A percentile compares a stretch with the other conserved stretches of the same genome.
phyloP scores from a whole-genome alignment of 2,113 vertebrate genomes.

The Malurus elegans region DNA sequence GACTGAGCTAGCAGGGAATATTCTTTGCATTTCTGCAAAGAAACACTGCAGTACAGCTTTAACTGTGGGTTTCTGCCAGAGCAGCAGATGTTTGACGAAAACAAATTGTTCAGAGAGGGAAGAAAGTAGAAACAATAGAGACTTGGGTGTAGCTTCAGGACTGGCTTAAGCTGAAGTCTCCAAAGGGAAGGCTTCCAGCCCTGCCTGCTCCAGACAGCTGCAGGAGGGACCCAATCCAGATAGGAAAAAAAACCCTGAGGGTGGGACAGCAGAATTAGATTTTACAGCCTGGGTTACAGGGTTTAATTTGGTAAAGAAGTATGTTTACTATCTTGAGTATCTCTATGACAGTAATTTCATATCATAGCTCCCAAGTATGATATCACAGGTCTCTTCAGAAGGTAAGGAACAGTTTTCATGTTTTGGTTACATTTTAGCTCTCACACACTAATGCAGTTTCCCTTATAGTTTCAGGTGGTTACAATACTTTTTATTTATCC shows the following conservation, averaged over 20 bases:
- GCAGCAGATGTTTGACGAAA: slow-evolving; percentile 34
- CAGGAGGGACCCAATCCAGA: not conserved
- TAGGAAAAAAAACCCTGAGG: not conserved
- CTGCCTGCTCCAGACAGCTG: not conserved
- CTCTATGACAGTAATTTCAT: not conserved
- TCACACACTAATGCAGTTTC: not conserved
- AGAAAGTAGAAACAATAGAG: slow-evolving; percentile 19
- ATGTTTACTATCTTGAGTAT: not conserved
- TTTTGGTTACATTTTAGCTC: not conserved
- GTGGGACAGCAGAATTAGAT: not conserved
- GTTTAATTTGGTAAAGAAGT: not conserved
- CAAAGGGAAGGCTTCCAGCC: not conserved
- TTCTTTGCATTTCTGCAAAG: not conserved
- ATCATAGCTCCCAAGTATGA: not conserved
- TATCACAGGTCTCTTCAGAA: not conserved
- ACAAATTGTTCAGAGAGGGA: slow-evolving; percentile 6
- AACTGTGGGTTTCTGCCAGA: not conserved
- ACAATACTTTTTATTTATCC: not conserved
- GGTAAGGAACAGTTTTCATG: not conserved
- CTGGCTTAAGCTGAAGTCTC: not conserved
- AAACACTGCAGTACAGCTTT: not conserved
- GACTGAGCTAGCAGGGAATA: not conserved
- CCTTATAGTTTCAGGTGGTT: not conserved
- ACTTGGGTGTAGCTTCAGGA: not conserved
- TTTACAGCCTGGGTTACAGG: not conserved